phyloP scores from a whole-genome alignment of 1,140 invertebrate species.

The Adelges cooleyi region DNA sequence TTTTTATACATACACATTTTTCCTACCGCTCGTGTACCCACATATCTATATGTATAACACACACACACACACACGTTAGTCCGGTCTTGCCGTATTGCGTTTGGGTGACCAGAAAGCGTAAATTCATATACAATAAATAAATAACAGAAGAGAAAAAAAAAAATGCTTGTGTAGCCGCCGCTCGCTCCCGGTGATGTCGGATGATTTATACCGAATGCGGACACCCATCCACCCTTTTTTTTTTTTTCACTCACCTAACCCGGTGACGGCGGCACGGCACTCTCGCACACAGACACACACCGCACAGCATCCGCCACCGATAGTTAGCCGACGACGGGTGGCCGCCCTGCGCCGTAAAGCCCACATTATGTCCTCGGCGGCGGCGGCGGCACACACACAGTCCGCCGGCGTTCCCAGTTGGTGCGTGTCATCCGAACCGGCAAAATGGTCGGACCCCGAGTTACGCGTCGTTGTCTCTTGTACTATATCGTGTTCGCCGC shows the following conservation, averaged over 20 bases:
- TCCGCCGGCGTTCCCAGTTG: slow-evolving; percentile 5
- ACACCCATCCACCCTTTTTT: no score
- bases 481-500: slow-evolving; percentile 5
- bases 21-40: no score
- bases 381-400: not conserved
- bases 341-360: not conserved
- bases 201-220: no score
- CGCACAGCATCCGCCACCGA: not conserved
- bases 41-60: no score
- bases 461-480: not conserved
- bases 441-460: slow-evolving; percentile 11
- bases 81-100: no score
- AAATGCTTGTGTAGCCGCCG: not conserved
- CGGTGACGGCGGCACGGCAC: no score
- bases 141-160: no score
- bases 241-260: no score
- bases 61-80: no score
- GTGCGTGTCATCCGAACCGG: slow-evolving; percentile 26
- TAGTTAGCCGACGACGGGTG: not conserved
- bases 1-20: no score
- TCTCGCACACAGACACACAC: not conserved
- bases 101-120: no score
- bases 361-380: not conserved
- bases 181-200: not conserved
- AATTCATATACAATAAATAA: no score